Evolutionary conservation across 2,888 invertebrate genomes (phyloP), one percentile per base, ranked within the genome.

Genomic region (Sarcophaga subvicina): DNA sequence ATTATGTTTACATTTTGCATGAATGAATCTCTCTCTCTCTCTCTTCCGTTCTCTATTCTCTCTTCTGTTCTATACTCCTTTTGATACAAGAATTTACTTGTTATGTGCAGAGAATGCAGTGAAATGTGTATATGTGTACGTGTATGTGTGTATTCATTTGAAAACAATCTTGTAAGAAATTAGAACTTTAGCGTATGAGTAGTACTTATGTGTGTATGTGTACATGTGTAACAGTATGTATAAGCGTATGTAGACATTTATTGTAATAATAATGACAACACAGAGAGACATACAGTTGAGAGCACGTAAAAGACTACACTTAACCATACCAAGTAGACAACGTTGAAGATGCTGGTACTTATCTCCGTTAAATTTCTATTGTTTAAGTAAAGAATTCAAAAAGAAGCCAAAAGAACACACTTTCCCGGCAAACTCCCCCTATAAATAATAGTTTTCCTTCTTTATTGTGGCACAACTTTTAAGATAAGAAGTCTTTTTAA

Each of bases 1-100:
- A 86, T 86, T 83, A 80, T 80, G 79, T 83, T 80, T 72, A 80
- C 76, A 82, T 80, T 62, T 62, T 73, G 54, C n/a, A 54, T 54
- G 54, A 17, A 54, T 54, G 54, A 54, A 54, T 54, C 22, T 22
- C 22, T 22, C 22, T 22, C 22, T 22, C 11, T 54, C 17, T 54
- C 54, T 54, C 10, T 54, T 12, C 54, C 54, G 1, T 37, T 37
- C 54, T 12, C 17, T 54, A 4, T 4, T 54, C 54, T 54, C 54
- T 54, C 54, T 54, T 4, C 0, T 54, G 17, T 4, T 54, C 12
- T 54, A 14, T 17, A 4, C 5, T 14, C 17, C 17, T 5, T 54
- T 12, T 54, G 3, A 4, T 17, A 12, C 54, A 17, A 54, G 3
- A 12, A 14, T 54, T 12, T 17, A 54, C 54, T 54, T 54, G 54